phyloP scores from a whole-genome alignment of 2,113 vertebrate species.

The Uria lomvia region DNA sequence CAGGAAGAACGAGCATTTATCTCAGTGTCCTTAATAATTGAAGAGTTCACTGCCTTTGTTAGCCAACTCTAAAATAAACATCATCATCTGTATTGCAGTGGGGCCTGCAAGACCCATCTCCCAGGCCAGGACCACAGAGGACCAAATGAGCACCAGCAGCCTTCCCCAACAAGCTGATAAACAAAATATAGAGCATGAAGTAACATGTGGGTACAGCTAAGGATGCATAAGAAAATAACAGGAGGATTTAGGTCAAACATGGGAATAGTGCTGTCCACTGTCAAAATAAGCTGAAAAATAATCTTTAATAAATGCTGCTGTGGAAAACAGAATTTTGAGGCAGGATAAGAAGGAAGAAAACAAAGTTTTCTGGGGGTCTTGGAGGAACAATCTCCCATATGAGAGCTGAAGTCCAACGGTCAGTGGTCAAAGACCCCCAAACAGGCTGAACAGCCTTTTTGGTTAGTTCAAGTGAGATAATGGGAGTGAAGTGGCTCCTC shows the following conservation, averaged over 20 bases:
- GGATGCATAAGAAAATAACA: background rate
- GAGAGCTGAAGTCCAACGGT: background rate
- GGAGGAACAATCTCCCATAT: background rate
- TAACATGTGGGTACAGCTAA: background rate
- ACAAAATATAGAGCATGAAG: background rate
- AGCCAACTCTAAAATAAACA: constrained; percentile 2
- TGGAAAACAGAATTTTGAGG: background rate
- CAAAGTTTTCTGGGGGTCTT: background rate
- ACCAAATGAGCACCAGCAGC: background rate
- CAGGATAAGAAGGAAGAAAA: background rate
- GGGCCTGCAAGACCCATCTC: background rate
- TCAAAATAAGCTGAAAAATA: background rate
- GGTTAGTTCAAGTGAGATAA: background rate
- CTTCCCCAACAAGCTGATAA: background rate
- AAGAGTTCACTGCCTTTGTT: background rate
- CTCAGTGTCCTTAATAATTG: background rate
- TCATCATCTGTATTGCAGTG: background rate
- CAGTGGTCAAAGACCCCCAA: background rate
- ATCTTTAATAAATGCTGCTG: background rate
- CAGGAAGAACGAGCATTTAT: background rate
- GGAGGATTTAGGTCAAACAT: background rate
- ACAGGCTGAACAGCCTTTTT: background rate
- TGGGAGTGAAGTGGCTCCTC: background rate
- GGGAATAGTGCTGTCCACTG: background rate
- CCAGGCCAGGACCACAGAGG: background rate